These are phyloP conservation scores for Liasis olivaceus DNA, from an alignment of 2,797 vertebrate genomes.

Conservation along the genomic window DNA sequence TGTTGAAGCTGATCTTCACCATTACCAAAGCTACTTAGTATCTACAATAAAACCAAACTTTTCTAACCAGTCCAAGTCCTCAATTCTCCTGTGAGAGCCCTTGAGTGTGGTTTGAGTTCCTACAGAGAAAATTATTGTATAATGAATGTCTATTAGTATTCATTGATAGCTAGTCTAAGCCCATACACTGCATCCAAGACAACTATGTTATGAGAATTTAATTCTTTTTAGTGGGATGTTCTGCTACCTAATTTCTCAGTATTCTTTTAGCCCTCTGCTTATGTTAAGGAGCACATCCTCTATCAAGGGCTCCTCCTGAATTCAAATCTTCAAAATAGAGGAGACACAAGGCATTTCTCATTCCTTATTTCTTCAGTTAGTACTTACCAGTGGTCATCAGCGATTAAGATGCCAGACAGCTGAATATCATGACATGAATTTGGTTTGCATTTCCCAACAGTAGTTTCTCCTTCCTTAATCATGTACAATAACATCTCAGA, in stretches of 20 bases:
- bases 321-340: not conserved
- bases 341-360: not conserved
- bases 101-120: not conserved
- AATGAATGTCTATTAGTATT: not conserved
- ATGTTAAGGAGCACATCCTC: not conserved
- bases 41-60: not conserved
- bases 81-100: not conserved
- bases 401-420: conserved; percentile 90
- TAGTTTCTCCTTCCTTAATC: conserved; percentile 92
- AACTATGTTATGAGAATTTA: not conserved
- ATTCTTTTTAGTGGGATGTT: not conserved
- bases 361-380: not conserved
- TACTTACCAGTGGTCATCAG: conserved; percentile 90
- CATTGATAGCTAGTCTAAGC: not conserved
- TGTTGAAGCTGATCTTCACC: not conserved
- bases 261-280: not conserved
- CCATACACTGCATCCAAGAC: not conserved
- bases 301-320: not conserved
- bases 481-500: conserved; percentile 97
- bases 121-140: not conserved
- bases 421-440: conserved; percentile 87
- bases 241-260: not conserved
- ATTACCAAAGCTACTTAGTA: not conserved
- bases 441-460: conserved; percentile 84
- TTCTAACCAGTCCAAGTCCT: not conserved